Conservation (phyloP, 2,797 vertebrate species). For the Botia almorhae region DNA sequence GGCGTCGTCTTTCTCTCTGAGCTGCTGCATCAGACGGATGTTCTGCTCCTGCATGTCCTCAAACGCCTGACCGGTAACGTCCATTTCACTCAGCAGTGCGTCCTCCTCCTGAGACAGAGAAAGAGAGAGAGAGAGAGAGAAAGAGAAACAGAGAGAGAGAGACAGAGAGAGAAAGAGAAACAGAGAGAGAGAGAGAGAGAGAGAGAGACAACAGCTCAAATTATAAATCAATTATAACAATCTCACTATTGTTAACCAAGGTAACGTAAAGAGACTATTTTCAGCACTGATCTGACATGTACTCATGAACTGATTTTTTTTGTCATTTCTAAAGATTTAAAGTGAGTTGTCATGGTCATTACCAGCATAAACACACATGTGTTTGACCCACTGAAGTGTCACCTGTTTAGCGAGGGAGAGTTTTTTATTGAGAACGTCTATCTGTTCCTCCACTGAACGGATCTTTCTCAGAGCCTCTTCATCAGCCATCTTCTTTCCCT, state of each 20-base stretch:
- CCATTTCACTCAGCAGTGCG: slow-evolving; percentile 87
- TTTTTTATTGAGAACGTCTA: slow-evolving; percentile 96
- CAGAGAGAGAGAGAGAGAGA: no score
- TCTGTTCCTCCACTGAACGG: slow-evolving; percentile 93
- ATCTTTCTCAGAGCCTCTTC: slow-evolving; percentile 95
- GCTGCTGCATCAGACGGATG: slow-evolving; percentile 87
- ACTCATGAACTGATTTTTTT: no score
- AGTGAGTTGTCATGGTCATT: background rate
- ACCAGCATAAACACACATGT: no score
- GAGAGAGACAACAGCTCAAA: no score
- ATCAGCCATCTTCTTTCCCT: slow-evolving; percentile 97
- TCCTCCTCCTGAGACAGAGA: slow-evolving; percentile 87
- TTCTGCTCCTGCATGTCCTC: slow-evolving; percentile 93
- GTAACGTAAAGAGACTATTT: no score
- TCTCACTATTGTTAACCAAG: no score
- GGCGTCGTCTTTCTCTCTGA: slow-evolving; percentile 87
- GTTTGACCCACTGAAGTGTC: slow-evolving; percentile 3
- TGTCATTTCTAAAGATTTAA: no score
- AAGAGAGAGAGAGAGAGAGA: no score
- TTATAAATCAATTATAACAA: no score
- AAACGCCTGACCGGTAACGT: slow-evolving; percentile 89
- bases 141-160: no score
- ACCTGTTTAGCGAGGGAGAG: slow-evolving; percentile 96
- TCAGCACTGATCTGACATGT: no score
- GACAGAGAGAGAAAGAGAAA: no score